Evolutionary conservation across 2,797 vertebrate species (phyloP).

Genomic region (Xerus rutilus): DNA sequence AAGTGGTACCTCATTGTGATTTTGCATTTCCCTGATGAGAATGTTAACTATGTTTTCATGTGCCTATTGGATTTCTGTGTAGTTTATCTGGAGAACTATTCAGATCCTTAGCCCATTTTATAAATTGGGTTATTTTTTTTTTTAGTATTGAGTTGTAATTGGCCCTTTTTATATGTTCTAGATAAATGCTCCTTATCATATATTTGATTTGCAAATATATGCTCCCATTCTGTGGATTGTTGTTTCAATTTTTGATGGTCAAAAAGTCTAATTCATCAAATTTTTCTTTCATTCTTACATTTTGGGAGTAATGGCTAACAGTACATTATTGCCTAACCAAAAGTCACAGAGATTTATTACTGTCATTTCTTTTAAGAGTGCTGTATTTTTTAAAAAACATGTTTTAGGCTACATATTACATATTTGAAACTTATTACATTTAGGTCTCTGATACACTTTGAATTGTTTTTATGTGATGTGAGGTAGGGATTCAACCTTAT

Average conservation of each 20-base stretch:
- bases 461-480: not conserved
- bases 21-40: not conserved
- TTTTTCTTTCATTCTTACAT: not conserved
- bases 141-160: not conserved
- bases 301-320: not conserved
- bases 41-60: not conserved
- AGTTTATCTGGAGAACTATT: not conserved
- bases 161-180: not conserved
- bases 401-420: not conserved
- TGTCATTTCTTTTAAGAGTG: slow-evolving; percentile 7
- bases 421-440: not conserved
- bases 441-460: not conserved
- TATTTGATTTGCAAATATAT: not conserved
- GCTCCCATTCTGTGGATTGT: not conserved
- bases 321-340: not conserved
- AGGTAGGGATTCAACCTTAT: not conserved
- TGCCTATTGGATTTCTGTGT: not conserved
- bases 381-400: not conserved
- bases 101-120: not conserved
- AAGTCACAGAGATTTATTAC: not conserved
- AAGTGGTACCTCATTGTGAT: not conserved
- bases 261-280: not conserved
- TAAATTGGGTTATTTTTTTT: not conserved
- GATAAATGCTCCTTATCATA: not conserved
- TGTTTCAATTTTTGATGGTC: slow-evolving; percentile 12